These are phyloP conservation scores for Caranx melampygus DNA, from an alignment of 2,113 vertebrate genomes.

Conservation along the genomic window DNA sequence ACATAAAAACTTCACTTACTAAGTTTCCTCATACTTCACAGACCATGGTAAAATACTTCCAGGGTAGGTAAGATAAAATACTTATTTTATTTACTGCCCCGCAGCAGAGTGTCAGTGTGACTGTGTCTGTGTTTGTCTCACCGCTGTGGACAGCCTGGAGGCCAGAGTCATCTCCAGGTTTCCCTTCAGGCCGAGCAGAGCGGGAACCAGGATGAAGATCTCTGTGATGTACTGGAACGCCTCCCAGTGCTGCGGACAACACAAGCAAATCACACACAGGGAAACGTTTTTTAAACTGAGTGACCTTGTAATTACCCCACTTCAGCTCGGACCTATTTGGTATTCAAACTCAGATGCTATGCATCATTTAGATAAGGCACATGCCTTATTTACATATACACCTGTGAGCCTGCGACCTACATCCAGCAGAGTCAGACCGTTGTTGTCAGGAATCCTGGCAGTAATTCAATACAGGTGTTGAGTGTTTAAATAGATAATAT, in stretches of 20 bases:
- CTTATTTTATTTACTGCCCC: too few relatives aligned
- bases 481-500: background rate
- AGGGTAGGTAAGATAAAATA: too few relatives aligned
- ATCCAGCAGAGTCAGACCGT: background rate
- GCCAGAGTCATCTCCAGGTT: slow-evolving; percentile 99
- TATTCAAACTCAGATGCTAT: background rate
- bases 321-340: background rate
- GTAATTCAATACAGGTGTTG: background rate
- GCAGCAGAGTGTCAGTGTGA: background rate
- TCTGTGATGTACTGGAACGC: slow-evolving; percentile 95
- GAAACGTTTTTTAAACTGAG: background rate
- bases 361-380: background rate
- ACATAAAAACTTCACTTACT: background rate
- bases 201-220: slow-evolving; percentile 98
- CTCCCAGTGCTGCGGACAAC: slow-evolving; percentile 91
- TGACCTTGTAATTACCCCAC: background rate
- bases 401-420: background rate
- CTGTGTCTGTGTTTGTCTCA: slow-evolving; percentile 66
- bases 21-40: background rate
- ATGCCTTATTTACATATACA: background rate
- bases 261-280: rapidly evolving
- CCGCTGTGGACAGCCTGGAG: slow-evolving; percentile 96
- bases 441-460: background rate
- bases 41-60: background rate
- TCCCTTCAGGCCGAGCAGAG: slow-evolving; percentile 96